Conservation (phyloP, 2,888 invertebrate species). For the Rhingia campestris region DNA sequence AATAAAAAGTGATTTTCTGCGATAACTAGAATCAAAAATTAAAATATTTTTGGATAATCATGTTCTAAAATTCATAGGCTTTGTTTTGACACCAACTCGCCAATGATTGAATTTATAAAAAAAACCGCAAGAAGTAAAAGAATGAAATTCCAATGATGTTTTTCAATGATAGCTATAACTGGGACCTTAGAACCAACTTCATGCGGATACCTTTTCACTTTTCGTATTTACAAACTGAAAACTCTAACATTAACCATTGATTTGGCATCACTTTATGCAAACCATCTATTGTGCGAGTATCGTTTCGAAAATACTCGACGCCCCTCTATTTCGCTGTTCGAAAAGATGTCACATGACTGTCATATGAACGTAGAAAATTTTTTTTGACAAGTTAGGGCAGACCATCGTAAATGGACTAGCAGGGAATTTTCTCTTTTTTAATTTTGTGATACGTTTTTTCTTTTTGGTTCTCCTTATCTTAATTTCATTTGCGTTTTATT, state of each 20-base stretch:
- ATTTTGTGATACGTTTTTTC: constrained; percentile 70
- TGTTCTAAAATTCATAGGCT: no score
- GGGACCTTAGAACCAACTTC: no score
- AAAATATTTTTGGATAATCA: no score
- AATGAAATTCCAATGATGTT: no score
- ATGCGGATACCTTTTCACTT: no score
- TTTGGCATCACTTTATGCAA: constrained; percentile 44
- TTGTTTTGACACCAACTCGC: no score
- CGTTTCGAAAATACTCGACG: constrained; percentile 35
- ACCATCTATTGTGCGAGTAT: constrained; percentile 33
- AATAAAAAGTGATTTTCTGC: no score
- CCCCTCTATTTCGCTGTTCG: constrained; percentile 38
- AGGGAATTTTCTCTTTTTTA: constrained; percentile 52
- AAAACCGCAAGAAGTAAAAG: no score
- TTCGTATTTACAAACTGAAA: no score
- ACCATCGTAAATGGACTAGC: constrained; percentile 76
- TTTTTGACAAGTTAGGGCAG: constrained; percentile 78
- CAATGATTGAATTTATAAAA: no score
- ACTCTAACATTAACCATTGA: not conserved
- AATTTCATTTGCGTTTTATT: constrained; percentile 76
- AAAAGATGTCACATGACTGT: constrained; percentile 81
- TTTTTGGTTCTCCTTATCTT: constrained; percentile 77
- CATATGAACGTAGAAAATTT: constrained; percentile 79
- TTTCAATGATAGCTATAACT: no score
- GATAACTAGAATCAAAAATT: no score